Evolutionary conservation across 1,140 invertebrate species (phyloP).

Genomic region (Drosophila arawakana): DNA sequence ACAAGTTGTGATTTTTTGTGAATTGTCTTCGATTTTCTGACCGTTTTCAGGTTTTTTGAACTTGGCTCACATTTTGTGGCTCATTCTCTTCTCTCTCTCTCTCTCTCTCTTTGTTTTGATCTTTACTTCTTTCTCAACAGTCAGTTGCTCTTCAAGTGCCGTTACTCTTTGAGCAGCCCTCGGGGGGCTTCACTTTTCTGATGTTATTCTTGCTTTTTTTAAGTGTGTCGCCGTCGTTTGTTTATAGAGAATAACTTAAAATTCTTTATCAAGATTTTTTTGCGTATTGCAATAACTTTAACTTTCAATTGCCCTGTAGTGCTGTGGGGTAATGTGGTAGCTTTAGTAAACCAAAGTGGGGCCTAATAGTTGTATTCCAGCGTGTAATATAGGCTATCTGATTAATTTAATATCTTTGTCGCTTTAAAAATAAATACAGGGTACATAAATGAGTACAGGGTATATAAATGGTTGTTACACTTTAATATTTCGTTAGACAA

Average conservation of each 20-base stretch:
- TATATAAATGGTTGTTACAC: too few relatives aligned
- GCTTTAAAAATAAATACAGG: too few relatives aligned
- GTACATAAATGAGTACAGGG: too few relatives aligned
- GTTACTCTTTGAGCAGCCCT: slow-evolving; percentile 45
- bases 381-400: too few relatives aligned
- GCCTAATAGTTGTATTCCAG: background rate
- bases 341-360: background rate
- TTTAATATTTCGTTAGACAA: too few relatives aligned
- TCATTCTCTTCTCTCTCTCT: slow-evolving; percentile 38
- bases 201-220: background rate
- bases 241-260: slow-evolving; percentile 40
- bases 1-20: slow-evolving; percentile 14
- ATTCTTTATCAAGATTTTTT: slow-evolving; percentile 51
- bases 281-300: slow-evolving; percentile 55
- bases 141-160: slow-evolving; percentile 40
- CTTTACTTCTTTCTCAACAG: slow-evolving; percentile 24
- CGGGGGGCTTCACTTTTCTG: slow-evolving; percentile 38
- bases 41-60: slow-evolving; percentile 47
- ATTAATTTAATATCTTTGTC: too few relatives aligned
- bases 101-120: background rate
- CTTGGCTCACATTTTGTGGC: slow-evolving; percentile 39
- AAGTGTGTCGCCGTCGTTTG: slow-evolving; percentile 45
- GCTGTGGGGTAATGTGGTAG: background rate
- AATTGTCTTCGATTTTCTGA: background rate
- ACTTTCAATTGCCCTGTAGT: slow-evolving; percentile 9